Evolutionary conservation across 2,113 vertebrate species (phyloP).

Genomic region (Burhinus bistriatus): DNA sequence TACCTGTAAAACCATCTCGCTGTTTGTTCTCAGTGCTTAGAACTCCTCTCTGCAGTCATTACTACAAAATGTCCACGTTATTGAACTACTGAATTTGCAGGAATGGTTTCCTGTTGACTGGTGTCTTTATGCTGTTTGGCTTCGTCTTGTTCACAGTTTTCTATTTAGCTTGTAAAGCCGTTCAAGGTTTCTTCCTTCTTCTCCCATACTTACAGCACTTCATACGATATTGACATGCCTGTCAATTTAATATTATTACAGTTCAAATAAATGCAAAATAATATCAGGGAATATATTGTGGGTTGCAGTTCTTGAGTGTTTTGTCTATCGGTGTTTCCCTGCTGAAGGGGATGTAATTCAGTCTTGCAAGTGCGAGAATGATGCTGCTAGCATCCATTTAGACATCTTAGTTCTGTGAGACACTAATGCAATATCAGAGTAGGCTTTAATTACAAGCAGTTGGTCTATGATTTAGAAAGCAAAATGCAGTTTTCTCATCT

Average conservation of each 20-base stretch:
- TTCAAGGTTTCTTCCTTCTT: background rate
- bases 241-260: background rate
- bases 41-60: background rate
- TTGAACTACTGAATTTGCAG: background rate
- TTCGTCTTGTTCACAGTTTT: background rate
- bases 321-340: background rate
- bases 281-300: background rate
- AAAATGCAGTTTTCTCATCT: background rate
- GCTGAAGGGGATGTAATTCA: background rate
- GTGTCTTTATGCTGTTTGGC: background rate
- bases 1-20: background rate
- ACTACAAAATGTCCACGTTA: background rate
- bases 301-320: background rate
- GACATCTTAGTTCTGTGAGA: background rate
- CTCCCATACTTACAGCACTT: background rate
- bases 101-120: background rate
- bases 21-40: background rate
- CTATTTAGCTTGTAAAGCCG: background rate
- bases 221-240: background rate
- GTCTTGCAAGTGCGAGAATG: background rate
- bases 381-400: background rate
- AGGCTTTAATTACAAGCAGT: background rate
- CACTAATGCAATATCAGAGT: background rate
- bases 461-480: background rate
- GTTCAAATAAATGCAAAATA: background rate